Percentiles rank a stretch among this genome's conserved stretches.
Evolutionary conservation across 2,797 vertebrate species (phyloP).

Genomic region (Poeciliopsis gracilis): DNA sequence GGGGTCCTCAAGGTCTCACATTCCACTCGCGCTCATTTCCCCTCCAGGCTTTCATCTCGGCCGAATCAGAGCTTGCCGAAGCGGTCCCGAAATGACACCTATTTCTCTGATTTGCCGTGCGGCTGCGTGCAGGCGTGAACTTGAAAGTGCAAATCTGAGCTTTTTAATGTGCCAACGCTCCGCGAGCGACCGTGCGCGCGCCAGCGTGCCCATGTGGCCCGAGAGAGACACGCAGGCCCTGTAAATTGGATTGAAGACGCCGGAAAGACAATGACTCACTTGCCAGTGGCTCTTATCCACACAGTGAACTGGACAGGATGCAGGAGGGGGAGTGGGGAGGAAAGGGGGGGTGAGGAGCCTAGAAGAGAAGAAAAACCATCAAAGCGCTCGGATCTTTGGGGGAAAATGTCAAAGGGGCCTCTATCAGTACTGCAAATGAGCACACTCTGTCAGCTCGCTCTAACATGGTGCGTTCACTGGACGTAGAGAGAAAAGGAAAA

Average conservation of each 20-base stretch:
- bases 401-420: slow-evolving; percentile 63
- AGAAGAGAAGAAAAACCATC: slow-evolving; percentile 54
- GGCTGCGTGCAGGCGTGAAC: slow-evolving; percentile 1
- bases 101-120: slow-evolving; percentile 37
- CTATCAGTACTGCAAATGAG: slow-evolving; percentile 57
- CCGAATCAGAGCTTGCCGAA: slow-evolving; percentile 36
- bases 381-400: slow-evolving; percentile 53
- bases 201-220: slow-evolving; percentile 19
- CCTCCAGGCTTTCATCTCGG: slow-evolving; percentile 62
- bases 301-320: slow-evolving; percentile 57
- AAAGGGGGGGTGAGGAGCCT: slow-evolving; percentile 12
- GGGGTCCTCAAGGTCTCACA: slow-evolving; percentile 36
- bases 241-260: slow-evolving; percentile 65
- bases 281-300: slow-evolving; percentile 38
- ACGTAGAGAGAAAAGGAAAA: slow-evolving; percentile 35
- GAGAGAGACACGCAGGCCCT: slow-evolving; percentile 29
- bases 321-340: neutral
- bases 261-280: slow-evolving; percentile 66
- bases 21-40: slow-evolving; percentile 49
- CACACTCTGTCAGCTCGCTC: slow-evolving; percentile 51
- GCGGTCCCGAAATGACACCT: slow-evolving; percentile 52
- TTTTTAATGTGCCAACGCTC: slow-evolving; percentile 11
- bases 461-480: slow-evolving; percentile 36
- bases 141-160: slow-evolving; percentile 17
- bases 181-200: neutral